Evolutionary conservation across 2,113 vertebrate species (phyloP).

Genomic region (Myxocyprinus asiaticus): DNA sequence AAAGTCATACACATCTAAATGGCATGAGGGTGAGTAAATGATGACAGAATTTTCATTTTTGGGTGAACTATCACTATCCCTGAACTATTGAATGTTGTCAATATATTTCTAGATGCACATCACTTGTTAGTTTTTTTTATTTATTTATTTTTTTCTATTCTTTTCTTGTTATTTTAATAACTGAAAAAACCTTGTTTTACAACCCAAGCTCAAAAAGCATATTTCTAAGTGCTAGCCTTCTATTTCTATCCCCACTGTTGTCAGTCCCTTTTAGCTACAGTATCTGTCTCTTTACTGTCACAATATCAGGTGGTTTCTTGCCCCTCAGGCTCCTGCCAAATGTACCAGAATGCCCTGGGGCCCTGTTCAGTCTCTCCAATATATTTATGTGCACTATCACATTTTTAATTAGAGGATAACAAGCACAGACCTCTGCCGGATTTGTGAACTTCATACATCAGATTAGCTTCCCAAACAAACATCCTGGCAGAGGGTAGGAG

Average conservation of each 20-base stretch:
- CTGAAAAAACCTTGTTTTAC: too few species aligned
- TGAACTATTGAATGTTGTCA: too few species aligned
- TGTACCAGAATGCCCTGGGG: constrained; percentile 57
- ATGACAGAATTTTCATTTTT: too few species aligned
- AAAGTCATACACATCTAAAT: too few species aligned
- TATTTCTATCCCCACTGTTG: constrained; percentile 9
- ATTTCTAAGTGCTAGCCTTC: too few species aligned
- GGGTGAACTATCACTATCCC: too few species aligned
- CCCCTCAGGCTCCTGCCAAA: constrained; percentile 53
- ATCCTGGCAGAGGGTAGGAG: constrained; percentile 26
- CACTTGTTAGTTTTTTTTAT: too few species aligned
- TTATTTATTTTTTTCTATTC: too few species aligned
- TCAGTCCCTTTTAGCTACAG: background rate
- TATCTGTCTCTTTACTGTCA: constrained; percentile 15
- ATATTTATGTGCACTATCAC: constrained; percentile 65
- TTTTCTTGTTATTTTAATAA: too few species aligned
- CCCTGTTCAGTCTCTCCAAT: constrained; percentile 54
- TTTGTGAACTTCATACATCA: constrained; percentile 58
- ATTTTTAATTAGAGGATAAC: constrained; percentile 74
- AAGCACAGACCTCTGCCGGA: constrained; percentile 61
- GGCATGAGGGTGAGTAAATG: too few species aligned
- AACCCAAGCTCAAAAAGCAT: too few species aligned
- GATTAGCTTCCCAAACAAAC: constrained; percentile 55
- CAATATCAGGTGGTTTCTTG: constrained; percentile 54
- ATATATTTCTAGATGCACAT: too few species aligned